These are phyloP conservation scores for Mamestra configurata DNA, from an alignment of 1,140 invertebrate genomes.

Conservation along the genomic window DNA sequence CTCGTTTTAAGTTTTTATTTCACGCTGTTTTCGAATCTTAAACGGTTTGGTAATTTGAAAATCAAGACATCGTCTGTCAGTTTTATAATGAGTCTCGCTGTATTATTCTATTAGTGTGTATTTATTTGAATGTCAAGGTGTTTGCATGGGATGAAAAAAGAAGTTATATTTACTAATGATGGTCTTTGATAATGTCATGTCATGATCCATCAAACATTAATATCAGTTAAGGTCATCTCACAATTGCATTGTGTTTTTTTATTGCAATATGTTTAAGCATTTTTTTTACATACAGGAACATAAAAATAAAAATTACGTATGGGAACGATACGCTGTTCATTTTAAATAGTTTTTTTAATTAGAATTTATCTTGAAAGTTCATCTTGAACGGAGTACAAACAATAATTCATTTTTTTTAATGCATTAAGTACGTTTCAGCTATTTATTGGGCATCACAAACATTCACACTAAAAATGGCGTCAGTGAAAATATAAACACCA, in stretches of 20 bases:
- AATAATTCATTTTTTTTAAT: slow-evolving; percentile 32
- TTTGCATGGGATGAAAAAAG: background rate
- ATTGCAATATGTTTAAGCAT: background rate
- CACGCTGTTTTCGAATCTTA: background rate
- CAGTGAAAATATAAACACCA: slow-evolving; percentile 9
- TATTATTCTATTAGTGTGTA: slow-evolving; percentile 1
- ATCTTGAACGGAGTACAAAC: background rate
- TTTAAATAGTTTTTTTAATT: slow-evolving; percentile 5
- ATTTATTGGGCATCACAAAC: slow-evolving; percentile 53
- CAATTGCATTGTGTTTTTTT: background rate
- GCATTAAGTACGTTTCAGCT: slow-evolving; percentile 52
- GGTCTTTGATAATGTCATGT: slow-evolving; percentile 7
- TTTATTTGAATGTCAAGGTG: slow-evolving; percentile 31
- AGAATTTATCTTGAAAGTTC: background rate
- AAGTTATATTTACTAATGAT: slow-evolving; percentile 10
- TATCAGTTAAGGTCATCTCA: slow-evolving; percentile 2
- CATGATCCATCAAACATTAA: background rate
- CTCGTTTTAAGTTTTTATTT: slow-evolving; percentile 40
- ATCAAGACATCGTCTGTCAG: slow-evolving; percentile 6
- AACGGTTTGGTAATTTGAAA: slow-evolving; percentile 30
- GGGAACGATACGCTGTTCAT: background rate
- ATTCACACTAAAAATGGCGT: background rate
- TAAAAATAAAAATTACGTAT: background rate
- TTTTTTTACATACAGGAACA: background rate
- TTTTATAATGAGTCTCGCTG: slow-evolving; percentile 5